phyloP scores from a whole-genome alignment of 2,888 invertebrate genomes.

The Polydrusus cervinus region DNA sequence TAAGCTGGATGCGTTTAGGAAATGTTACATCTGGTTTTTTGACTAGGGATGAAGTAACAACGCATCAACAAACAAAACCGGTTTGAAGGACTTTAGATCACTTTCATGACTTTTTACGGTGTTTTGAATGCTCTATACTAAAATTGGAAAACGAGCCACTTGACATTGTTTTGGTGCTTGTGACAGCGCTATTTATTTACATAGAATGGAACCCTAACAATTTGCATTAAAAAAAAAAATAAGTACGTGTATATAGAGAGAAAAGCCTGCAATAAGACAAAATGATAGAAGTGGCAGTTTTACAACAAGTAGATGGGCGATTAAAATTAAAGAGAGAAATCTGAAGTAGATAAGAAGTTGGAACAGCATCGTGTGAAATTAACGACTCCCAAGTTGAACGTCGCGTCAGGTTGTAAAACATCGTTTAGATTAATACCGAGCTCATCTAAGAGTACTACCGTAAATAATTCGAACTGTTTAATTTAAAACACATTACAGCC shows the following conservation, averaged over 20 bases:
- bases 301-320: neutral
- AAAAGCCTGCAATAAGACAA: too few species aligned
- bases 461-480: constrained; percentile 47
- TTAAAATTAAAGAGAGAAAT: constrained; percentile 1
- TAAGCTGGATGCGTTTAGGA: constrained; percentile 18
- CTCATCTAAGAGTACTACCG: constrained; percentile 36
- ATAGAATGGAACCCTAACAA: too few species aligned
- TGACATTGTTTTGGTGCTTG: too few species aligned
- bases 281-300: too few species aligned
- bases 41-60: neutral
- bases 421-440: constrained; percentile 35
- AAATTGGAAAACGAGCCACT: too few species aligned
- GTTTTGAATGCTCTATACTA: too few species aligned
- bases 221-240: too few species aligned
- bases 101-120: too few species aligned
- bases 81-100: neutral
- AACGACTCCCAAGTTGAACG: constrained; percentile 39
- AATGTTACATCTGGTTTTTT: constrained; percentile 14
- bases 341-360: constrained; percentile 21
- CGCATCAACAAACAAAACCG: neutral
- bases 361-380: constrained; percentile 29
- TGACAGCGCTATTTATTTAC: too few species aligned
- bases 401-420: constrained; percentile 40
- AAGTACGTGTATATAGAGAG: too few species aligned
- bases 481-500: constrained; percentile 50